phyloP scores from a whole-genome alignment of 2,797 vertebrate genomes.

The Megalops cyprinoides region DNA sequence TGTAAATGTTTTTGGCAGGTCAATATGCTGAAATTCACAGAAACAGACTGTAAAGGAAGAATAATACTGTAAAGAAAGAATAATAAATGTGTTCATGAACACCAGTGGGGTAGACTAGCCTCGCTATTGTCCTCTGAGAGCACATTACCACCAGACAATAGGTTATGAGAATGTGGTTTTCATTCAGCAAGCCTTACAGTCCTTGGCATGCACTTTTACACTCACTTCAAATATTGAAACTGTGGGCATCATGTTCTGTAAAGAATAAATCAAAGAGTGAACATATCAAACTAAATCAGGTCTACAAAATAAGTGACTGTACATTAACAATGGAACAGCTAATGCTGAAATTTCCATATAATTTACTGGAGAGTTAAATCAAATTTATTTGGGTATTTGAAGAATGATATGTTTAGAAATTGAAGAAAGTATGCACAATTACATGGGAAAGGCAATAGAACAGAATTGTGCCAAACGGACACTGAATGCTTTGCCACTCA shows the following conservation, averaged over 20 bases:
- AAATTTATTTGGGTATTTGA: background rate
- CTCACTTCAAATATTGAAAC: no score
- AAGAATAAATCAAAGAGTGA: no score
- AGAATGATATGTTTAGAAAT: background rate
- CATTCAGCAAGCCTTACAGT: no score
- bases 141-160: conserved; percentile 50
- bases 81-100: no score
- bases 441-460: background rate
- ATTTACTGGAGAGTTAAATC: background rate
- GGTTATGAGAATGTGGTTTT: no score
- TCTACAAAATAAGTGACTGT: no score
- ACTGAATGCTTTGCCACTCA: no score
- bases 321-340: no score
- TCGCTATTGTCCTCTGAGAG: conserved; percentile 45
- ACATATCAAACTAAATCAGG: no score
- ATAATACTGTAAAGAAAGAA: background rate
- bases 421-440: background rate
- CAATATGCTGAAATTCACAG: background rate
- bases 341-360: no score
- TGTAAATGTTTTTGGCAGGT: background rate
- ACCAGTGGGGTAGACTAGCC: conserved; percentile 34
- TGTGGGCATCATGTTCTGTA: no score
- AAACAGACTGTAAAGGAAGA: background rate
- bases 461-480: background rate
- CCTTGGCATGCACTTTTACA: no score